Percentiles rank a stretch among this genome's conserved stretches.
These are phyloP conservation scores for Rhodophaea formosa DNA, from an alignment of 2,888 invertebrate species.

Conservation along the genomic window DNA sequence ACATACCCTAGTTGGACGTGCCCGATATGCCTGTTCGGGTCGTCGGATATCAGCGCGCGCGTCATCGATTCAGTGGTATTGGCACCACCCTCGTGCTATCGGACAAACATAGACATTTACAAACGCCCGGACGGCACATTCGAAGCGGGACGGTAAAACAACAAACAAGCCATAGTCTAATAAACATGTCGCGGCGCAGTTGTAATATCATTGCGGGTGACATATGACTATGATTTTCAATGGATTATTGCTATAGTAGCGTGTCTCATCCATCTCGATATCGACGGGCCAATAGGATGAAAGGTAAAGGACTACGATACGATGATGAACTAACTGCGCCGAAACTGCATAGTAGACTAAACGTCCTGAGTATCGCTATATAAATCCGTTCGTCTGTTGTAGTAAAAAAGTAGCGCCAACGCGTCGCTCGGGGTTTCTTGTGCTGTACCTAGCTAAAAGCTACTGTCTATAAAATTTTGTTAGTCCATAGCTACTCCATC, in stretches of 20 bases:
- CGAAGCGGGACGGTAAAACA: slow-evolving; percentile 37
- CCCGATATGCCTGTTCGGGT: slow-evolving; percentile 93
- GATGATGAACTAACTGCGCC: not conserved
- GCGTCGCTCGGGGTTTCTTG: slow-evolving; percentile 48
- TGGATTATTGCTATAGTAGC: not conserved
- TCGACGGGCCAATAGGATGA: not conserved
- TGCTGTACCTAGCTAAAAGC: slow-evolving; percentile 46
- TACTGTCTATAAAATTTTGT: slow-evolving; percentile 56
- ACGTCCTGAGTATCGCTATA: slow-evolving; percentile 38
- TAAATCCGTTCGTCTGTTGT: slow-evolving; percentile 67
- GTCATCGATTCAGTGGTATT: slow-evolving; percentile 97
- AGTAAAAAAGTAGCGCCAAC: slow-evolving; percentile 79
- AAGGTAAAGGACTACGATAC: not conserved
- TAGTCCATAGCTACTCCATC: slow-evolving; percentile 64
- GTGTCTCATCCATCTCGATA: not conserved
- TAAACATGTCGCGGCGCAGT: not conserved
- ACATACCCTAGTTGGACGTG: slow-evolving; percentile 98
- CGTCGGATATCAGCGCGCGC: slow-evolving; percentile 96
- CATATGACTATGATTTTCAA: not conserved
- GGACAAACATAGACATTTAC: slow-evolving; percentile 83
- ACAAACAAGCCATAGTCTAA: slow-evolving; percentile 25
- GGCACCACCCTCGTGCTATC: slow-evolving; percentile 95
- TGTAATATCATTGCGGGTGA: not conserved
- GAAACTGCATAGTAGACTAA: not conserved
- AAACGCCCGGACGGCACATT: slow-evolving; percentile 65